phyloP scores from a whole-genome alignment of 2,113 vertebrate species.

The Ciconia maguari region DNA sequence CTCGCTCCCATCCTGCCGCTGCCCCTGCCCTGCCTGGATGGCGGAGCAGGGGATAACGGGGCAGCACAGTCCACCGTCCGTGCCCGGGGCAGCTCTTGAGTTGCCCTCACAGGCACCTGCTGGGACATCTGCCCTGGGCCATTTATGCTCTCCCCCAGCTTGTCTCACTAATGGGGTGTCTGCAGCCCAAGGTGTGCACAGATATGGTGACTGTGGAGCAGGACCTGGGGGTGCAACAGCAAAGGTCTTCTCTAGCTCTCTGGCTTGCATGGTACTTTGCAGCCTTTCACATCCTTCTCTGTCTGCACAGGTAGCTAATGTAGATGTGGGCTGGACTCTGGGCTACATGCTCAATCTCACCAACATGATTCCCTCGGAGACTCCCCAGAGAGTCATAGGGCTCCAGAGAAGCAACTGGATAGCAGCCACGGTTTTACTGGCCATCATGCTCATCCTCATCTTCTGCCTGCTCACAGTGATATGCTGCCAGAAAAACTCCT shows the following conservation, averaged over 20 bases:
- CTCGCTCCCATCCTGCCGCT: background rate
- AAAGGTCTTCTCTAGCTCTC: background rate
- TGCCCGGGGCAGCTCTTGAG: background rate
- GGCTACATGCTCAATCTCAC: constrained; percentile 87
- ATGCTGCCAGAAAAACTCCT: background rate
- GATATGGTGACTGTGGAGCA: background rate
- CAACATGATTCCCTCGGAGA: constrained; percentile 77
- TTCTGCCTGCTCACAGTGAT: background rate
- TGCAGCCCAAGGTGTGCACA: background rate
- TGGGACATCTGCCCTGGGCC: background rate
- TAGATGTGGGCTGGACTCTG: constrained; percentile 83
- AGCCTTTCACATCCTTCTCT: background rate
- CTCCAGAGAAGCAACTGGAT: constrained; percentile 71
- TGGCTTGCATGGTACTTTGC: background rate
- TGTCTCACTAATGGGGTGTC: background rate
- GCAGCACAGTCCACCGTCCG: fast-evolving
- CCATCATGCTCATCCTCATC: constrained; percentile 8
- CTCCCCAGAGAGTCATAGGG: constrained; percentile 29
- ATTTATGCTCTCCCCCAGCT: background rate
- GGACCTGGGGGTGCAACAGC: background rate
- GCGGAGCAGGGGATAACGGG: fast-evolving
- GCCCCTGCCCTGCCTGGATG: background rate
- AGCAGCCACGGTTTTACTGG: constrained; percentile 66
- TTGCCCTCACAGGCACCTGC: background rate
- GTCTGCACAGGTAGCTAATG: constrained; percentile 67